Evolutionary conservation across 30 jellyfish, hydroid and myxozoan species (phyloP).

Genomic region (Aurelia sp.): DNA sequence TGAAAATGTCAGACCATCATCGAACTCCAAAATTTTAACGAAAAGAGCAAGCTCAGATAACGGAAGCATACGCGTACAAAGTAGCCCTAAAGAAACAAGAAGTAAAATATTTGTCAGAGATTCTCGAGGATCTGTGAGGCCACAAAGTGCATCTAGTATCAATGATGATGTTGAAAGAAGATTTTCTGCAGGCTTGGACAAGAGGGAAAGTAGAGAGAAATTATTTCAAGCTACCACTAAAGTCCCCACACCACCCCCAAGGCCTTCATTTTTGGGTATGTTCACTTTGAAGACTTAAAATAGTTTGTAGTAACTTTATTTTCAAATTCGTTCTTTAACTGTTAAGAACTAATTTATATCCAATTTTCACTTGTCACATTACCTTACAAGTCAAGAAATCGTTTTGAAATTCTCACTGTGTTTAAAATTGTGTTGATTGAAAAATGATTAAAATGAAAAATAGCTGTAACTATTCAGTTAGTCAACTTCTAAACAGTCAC

Average conservation of each 20-base stretch:
- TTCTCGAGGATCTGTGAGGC: constrained; percentile 61
- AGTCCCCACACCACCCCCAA: constrained; percentile 13
- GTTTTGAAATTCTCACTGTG: too few species aligned
- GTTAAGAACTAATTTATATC: too few species aligned
- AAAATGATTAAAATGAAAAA: too few species aligned
- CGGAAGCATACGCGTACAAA: constrained; percentile 27
- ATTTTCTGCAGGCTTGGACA: constrained; percentile 14
- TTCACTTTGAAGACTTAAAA: too few species aligned
- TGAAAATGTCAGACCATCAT: constrained; percentile 27
- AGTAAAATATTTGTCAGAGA: constrained; percentile 34
- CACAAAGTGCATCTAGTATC: constrained; percentile 42
- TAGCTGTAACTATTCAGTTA: too few species aligned
- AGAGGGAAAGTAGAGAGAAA: constrained; percentile 25
- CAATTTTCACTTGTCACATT: too few species aligned
- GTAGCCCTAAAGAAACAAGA: constrained; percentile 32
- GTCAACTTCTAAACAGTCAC: too few species aligned
- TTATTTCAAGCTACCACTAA: constrained; percentile 30
- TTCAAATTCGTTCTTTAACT: too few species aligned
- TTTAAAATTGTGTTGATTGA: too few species aligned
- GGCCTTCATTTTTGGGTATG: constrained; percentile 10
- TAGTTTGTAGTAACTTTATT: too few species aligned
- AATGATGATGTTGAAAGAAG: constrained; percentile 36
- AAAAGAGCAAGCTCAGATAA: constrained; percentile 28
- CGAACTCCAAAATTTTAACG: constrained; percentile 32
- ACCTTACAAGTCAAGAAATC: too few species aligned